phyloP scores from a whole-genome alignment of 2,888 invertebrate species.

The Drosophila antonietae region DNA sequence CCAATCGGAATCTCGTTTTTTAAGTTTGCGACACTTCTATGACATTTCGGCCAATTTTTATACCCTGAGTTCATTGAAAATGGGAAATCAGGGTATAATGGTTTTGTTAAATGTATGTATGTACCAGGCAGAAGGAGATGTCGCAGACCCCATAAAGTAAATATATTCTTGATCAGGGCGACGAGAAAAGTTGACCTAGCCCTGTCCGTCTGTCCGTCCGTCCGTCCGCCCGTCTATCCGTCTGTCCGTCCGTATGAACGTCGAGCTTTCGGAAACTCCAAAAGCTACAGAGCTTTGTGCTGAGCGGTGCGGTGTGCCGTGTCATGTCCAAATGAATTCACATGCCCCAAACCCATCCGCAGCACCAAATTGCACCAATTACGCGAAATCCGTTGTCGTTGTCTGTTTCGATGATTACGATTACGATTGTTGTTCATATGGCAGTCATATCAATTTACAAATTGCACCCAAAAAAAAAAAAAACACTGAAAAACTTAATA shows the following conservation, averaged over 20 bases:
- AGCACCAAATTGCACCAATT: conserved; percentile 67
- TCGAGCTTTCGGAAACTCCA: not conserved
- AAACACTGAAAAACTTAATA: conserved; percentile 3
- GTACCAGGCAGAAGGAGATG: too few species aligned
- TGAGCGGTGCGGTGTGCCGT: conserved; percentile 17
- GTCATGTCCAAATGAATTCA: conserved; percentile 55
- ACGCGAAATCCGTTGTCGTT: conserved; percentile 58
- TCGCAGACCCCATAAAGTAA: too few species aligned
- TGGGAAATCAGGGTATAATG: too few species aligned
- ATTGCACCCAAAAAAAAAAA: conserved; percentile 27
- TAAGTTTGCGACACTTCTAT: too few species aligned
- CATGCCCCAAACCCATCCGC: conserved; percentile 42
- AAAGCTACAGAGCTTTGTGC: conserved; percentile 37
- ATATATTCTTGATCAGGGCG: too few species aligned
- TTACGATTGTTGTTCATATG: conserved; percentile 66
- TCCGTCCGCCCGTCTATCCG: too few species aligned
- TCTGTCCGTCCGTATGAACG: conserved; percentile 10
- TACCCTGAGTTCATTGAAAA: too few species aligned
- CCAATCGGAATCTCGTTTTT: too few species aligned
- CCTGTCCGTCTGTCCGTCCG: too few species aligned
- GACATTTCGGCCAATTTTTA: too few species aligned
- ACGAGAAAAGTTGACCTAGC: too few species aligned
- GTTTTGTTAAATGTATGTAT: too few species aligned
- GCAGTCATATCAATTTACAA: conserved; percentile 68
- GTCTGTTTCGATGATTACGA: conserved; percentile 49